Conservation (phyloP, 92 coral and sea anemone species). For the Phenganax stokvisi region DNA sequence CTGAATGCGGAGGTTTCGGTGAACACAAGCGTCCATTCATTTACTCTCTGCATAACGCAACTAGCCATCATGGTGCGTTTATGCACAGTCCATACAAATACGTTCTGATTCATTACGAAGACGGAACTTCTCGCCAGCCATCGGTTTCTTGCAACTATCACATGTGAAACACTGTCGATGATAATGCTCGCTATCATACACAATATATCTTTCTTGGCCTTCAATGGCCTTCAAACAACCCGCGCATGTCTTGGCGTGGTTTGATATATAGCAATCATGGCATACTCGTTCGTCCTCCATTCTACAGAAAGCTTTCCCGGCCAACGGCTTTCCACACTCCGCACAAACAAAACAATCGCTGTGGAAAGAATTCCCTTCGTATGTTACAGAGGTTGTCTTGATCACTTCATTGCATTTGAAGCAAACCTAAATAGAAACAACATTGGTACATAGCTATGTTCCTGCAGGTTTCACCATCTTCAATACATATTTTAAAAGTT, state of each 20-base stretch:
- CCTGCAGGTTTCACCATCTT: not conserved
- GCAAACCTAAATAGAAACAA: constrained; percentile 57
- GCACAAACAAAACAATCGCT: constrained; percentile 53
- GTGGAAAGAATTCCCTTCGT: constrained; percentile 50
- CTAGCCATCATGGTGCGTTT: not conserved
- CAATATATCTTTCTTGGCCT: constrained; percentile 48
- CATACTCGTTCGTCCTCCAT: constrained; percentile 50
- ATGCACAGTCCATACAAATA: constrained; percentile 49
- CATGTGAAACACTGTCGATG: constrained; percentile 51
- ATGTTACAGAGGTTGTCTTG: constrained; percentile 72
- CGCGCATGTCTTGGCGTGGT: constrained; percentile 51
- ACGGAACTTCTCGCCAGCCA: constrained; percentile 54
- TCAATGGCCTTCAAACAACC: constrained; percentile 44
- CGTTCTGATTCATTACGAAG: constrained; percentile 46
- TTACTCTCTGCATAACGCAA: not conserved
- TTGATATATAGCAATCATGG: constrained; percentile 45
- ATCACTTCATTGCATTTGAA: constrained; percentile 64
- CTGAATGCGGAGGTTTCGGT: not conserved
- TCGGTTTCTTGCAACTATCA: constrained; percentile 47
- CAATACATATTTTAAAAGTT: too few species aligned
- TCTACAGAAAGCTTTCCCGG: constrained; percentile 50
- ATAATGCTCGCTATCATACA: constrained; percentile 47
- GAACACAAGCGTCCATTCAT: not conserved
- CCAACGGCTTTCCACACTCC: constrained; percentile 42
- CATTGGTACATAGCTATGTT: not conserved